Evolutionary conservation across 2,888 invertebrate species (phyloP).

Genomic region (Ptycholaimellus sp.): DNA sequence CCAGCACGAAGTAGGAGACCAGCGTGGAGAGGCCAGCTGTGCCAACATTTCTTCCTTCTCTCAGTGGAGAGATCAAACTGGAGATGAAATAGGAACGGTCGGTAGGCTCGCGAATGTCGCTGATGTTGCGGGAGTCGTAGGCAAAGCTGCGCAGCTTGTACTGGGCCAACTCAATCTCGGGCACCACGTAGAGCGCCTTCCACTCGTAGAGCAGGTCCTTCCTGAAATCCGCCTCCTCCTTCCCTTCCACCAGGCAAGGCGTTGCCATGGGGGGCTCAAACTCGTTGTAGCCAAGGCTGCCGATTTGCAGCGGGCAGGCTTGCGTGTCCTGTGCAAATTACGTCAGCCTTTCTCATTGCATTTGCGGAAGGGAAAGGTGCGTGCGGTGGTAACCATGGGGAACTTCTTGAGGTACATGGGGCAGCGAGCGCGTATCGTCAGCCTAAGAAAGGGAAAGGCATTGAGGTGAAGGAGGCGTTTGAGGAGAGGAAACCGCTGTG

Average conservation of each 20-base stretch:
- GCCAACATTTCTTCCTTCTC: too few relatives aligned
- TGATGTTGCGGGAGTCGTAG: constrained; percentile 15
- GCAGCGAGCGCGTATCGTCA: constrained; percentile 58
- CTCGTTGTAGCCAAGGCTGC: constrained; percentile 46
- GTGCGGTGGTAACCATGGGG: constrained; percentile 60
- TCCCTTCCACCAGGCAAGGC: too few relatives aligned
- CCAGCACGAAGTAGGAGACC: constrained; percentile 48
- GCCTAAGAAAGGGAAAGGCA: constrained; percentile 35
- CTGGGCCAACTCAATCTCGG: constrained; percentile 67
- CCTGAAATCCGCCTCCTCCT: too few relatives aligned
- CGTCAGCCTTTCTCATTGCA: not conserved
- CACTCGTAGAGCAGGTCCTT: constrained; percentile 63
- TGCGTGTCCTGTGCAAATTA: constrained; percentile 9
- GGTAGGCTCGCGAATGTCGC: constrained; percentile 11
- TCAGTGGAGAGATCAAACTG: too few relatives aligned
- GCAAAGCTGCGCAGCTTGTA: constrained; percentile 49
- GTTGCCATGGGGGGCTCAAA: too few relatives aligned
- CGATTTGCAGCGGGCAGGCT: constrained; percentile 17
- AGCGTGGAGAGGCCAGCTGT: constrained; percentile 26
- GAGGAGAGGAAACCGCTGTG: constrained; percentile 62
- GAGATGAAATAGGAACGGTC: constrained; percentile 6
- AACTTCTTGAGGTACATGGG: constrained; percentile 61
- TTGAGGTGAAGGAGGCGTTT: too few relatives aligned
- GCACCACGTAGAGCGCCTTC: constrained; percentile 46
- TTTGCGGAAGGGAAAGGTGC: constrained; percentile 8